A percentile compares a stretch with the other conserved stretches of the same genome.
These are phyloP conservation scores for Saguinus midas DNA, from an alignment of 2,113 vertebrate genomes.

Conservation along the genomic window DNA sequence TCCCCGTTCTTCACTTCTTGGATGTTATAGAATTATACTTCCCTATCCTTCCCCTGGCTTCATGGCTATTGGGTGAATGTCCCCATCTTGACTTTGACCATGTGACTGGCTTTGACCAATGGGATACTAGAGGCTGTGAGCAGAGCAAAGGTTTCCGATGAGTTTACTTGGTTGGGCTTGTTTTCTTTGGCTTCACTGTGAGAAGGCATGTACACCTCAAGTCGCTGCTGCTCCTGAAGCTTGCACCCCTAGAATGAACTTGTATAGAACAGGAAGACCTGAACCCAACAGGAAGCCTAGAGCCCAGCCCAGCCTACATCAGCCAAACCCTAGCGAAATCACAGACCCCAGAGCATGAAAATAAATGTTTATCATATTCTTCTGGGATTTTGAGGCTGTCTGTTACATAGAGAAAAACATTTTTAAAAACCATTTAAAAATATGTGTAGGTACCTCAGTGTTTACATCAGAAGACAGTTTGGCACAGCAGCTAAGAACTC, in stretches of 20 bases:
- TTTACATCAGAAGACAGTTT: not conserved
- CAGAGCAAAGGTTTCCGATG: not conserved
- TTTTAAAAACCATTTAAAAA: not conserved
- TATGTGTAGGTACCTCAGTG: not conserved
- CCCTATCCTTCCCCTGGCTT: too few relatives aligned
- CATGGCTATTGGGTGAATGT: fast-evolving
- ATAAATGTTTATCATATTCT: not conserved
- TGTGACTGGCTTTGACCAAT: not conserved
- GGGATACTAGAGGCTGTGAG: not conserved
- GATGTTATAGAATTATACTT: not conserved
- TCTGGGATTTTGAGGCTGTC: not conserved
- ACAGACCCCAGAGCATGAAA: not conserved
- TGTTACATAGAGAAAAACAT: not conserved
- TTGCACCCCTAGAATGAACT: not conserved
- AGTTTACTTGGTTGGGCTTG: not conserved
- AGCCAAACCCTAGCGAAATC: not conserved
- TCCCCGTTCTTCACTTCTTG: not conserved
- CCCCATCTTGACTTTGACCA: not conserved
- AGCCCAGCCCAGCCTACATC: not conserved
- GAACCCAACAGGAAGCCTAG: not conserved
- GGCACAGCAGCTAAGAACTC: not conserved
- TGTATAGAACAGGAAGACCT: not conserved
- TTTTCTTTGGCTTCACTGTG: not conserved
- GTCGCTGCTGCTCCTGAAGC: too few relatives aligned
- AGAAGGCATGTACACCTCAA: not conserved